phyloP scores from a whole-genome alignment of 30 jellyfish, hydroid and myxozoan genomes.

The Hydractinia echinata region DNA sequence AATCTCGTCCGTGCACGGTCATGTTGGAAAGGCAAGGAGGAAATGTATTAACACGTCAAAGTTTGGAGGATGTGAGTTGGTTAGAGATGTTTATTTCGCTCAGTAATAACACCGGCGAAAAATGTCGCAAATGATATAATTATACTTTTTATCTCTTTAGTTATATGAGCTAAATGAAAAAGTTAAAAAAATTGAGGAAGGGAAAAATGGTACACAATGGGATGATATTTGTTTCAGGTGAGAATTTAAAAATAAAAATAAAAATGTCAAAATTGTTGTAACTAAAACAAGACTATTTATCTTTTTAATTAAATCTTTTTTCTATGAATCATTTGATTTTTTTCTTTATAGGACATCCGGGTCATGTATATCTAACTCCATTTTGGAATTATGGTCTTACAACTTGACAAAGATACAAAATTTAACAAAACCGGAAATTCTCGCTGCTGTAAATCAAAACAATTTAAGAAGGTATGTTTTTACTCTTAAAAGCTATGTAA shows the following conservation, averaged over 20 bases:
- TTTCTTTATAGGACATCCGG: neutral
- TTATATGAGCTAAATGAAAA: slow-evolving; percentile 35
- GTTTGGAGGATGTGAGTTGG: slow-evolving; percentile 47
- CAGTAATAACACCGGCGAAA: neutral
- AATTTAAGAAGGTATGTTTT: neutral
- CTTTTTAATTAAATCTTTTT: neutral
- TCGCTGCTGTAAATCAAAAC: neutral
- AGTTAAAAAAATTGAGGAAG: slow-evolving; percentile 32
- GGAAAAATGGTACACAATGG: slow-evolving; percentile 55
- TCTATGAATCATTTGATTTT: neutral
- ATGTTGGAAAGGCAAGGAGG: slow-evolving; percentile 45
- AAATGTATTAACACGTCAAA: slow-evolving; percentile 46
- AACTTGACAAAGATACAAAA: neutral
- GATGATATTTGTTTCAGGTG: slow-evolving; percentile 62
- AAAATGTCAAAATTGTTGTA: neutral
- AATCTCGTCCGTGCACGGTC: slow-evolving; percentile 35
- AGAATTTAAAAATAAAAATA: neutral
- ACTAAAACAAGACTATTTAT: neutral
- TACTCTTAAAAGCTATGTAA: neutral
- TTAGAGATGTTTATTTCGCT: neutral
- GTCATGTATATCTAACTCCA: neutral
- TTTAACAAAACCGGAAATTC: neutral
- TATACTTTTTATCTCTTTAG: slow-evolving; percentile 14
- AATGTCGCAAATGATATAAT: neutral
- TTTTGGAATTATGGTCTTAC: neutral